These are phyloP conservation scores for Thinocorus orbignyianus DNA, from an alignment of 2,113 vertebrate species.

Conservation along the genomic window DNA sequence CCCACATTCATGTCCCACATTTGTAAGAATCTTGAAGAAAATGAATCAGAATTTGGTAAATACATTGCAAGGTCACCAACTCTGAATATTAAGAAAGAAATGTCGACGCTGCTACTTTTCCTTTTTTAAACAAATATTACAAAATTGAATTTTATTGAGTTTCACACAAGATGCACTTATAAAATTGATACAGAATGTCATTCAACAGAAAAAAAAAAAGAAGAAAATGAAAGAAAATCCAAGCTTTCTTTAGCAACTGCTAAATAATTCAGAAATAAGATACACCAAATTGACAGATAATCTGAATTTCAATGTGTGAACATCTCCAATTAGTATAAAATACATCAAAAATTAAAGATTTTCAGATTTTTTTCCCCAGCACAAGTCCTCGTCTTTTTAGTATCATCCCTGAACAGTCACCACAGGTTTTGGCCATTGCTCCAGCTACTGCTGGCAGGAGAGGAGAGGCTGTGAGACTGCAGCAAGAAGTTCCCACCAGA, in stretches of 20 bases:
- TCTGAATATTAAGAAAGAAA: constrained; percentile 45
- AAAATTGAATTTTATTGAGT: constrained; percentile 84
- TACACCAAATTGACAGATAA: constrained; percentile 60
- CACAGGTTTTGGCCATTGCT: not conserved
- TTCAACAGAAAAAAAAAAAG: constrained; percentile 73
- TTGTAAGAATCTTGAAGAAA: no score
- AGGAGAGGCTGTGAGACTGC: not conserved
- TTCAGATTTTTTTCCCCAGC: constrained; percentile 21
- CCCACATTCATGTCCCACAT: rapidly evolving
- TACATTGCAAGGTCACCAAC: not conserved
- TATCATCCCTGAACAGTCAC: not conserved
- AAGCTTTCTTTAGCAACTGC: constrained; percentile 66
- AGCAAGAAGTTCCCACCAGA: not conserved
- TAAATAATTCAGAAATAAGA: constrained; percentile 64
- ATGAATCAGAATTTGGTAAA: not conserved
- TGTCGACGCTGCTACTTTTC: constrained; percentile 19
- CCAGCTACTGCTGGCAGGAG: not conserved
- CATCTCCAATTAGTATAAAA: constrained; percentile 63
- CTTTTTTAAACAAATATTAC: constrained; percentile 83
- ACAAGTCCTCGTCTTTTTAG: not conserved
- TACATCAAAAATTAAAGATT: constrained; percentile 26
- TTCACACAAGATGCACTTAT: constrained; percentile 86
- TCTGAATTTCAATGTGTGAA: constrained; percentile 57
- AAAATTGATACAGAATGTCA: constrained; percentile 83
- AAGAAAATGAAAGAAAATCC: constrained; percentile 58